Base-by-base conservation (phyloP, 2,888 invertebrate genomes). In the Pristionchus maxplancki region DNA sequence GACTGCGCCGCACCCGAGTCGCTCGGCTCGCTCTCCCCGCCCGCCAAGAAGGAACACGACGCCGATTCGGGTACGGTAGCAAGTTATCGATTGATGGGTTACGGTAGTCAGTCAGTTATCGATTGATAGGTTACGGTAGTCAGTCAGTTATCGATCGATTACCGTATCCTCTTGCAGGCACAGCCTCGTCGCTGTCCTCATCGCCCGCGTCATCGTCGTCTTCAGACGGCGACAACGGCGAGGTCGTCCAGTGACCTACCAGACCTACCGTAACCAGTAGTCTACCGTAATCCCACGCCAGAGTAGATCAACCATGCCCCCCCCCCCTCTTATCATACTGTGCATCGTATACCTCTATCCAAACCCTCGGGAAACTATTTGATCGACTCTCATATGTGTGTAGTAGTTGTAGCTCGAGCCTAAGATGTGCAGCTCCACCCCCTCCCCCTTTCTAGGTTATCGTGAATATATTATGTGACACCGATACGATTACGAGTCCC, bases 161-260 rank as follows among this genome's bases (percentile, higher is more conserved):
- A 44, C 78, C 44, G 28, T 78, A 78, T 28, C 37, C 40, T 24
- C 20, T 11, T 48, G 9, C 78, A 78, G 78, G 78, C 9, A 78
- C 78, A 11, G 78, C 78, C 78, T 78, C 78, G 24, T 78, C 78
- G 44, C 78, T 78, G 78, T 78, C 78, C 44, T 78, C 78, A 1
- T 78, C 78, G 78, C 78, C 78, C n/a, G 78, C 78, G 9, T 78
- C 78, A n/a, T 78, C 78, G n/a, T 78, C 78, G 48, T 78, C 78
- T 28, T 78, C 78, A n/a, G 78, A 74, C 24, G 74, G 74, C n/a
- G 74, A 74, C 40, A 37, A n/a, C 44, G 78, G n/a, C 44, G 78
- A 78, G 44, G 44, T 24, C 78, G 44, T 44, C 44, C 17, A 13
- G 71, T 71, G 78, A 44, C 74, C 74, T 74, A 74, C 74, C 74